Evolutionary conservation across 2,113 vertebrate species (phyloP).

Genomic region (Eptesicus fuscus): DNA sequence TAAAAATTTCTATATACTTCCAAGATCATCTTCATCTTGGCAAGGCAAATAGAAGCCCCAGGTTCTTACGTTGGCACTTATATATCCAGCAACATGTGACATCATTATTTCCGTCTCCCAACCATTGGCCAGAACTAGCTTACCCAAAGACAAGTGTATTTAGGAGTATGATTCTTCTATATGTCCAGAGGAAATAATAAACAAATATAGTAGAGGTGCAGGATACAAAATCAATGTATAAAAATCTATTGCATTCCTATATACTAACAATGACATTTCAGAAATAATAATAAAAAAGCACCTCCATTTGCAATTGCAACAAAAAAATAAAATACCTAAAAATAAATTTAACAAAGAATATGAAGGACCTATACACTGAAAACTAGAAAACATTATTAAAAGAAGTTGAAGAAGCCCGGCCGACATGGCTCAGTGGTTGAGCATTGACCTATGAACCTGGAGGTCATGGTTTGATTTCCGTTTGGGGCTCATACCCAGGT

Average conservation of each 20-base stretch:
- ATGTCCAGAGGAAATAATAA: background rate
- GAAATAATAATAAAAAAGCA: background rate
- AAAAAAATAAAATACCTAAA: background rate
- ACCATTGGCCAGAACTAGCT: background rate
- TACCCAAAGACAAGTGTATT: background rate
- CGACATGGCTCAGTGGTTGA: too few species aligned
- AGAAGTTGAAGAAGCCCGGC: background rate
- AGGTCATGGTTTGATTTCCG: too few species aligned
- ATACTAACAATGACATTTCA: background rate
- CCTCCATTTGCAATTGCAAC: background rate
- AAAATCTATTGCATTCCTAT: background rate
- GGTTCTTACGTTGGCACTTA: background rate
- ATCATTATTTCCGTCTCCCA: background rate
- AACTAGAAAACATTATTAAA: background rate
- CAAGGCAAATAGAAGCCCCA: background rate
- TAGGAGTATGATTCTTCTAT: background rate
- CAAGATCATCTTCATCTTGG: background rate
- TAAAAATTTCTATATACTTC: background rate
- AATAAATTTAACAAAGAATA: background rate
- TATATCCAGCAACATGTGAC: background rate
- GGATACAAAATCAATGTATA: background rate
- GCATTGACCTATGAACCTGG: too few species aligned
- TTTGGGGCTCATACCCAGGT: too few species aligned
- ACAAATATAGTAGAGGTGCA: background rate
- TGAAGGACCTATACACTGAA: background rate